Evolutionary conservation across 2,797 vertebrate species (phyloP), one percentile per base, ranked within the genome.

Genomic region (Myotis pilosus): DNA sequence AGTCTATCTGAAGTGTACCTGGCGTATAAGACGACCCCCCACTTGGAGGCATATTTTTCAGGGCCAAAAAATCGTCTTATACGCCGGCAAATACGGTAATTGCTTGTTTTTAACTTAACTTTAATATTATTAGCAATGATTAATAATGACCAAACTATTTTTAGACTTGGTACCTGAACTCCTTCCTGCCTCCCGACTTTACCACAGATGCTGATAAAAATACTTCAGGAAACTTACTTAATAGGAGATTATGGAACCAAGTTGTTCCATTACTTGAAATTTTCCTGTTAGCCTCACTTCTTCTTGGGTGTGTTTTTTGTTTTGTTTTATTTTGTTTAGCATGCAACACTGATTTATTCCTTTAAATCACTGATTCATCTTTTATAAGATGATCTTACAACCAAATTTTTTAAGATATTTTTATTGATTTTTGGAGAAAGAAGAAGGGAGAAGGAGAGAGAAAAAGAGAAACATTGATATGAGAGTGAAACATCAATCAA

Each of bases 351-450:
- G 23, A 79, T 41, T 80, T 68, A 2, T 22, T 94, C 53, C 38
- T 91, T 89, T 86, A 94, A 92, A 78, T 93, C 28, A 3, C 25
- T 87, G 64, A 17, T 17, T n/a, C n/a, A 3, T 79, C 68, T 92
- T 95, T 74, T 55, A 87, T 23, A 75, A 49, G 33, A 62, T 84
- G 28, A 90, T 84, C 17, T 79, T 92, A 71, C 23, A 94, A 84
- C 38, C 33, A 92, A 74, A 25, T 91, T 91, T 87, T 79, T 82
- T 33, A 64, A 64, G 17, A 33, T 33, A 64, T 64, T 64, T n/a
- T 33, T n/a, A 64, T 64, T 64, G 15, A 64, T n/a, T n/a, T 64
- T 64, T 64, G n/a, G 30, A 62, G 28, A n/a, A 12, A 60, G 23
- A 28, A 60, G 57, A 60, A 60, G 57, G 57, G 23, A 60, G 60